Evolutionary conservation across 2,888 invertebrate species (phyloP).

Genomic region (Xestia c-nigrum): DNA sequence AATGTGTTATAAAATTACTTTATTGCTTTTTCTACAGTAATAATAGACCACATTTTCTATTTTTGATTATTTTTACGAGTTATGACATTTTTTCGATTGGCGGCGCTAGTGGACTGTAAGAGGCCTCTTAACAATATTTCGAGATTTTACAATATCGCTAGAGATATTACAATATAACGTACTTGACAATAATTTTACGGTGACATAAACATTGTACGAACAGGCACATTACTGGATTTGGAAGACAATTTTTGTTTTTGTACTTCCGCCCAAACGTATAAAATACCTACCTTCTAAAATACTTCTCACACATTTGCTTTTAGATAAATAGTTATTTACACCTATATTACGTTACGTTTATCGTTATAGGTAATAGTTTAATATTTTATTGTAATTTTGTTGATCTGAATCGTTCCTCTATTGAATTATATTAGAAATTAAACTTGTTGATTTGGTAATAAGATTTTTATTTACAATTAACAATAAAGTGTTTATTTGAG

Average conservation of each 20-base stretch:
- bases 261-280: background rate
- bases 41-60: too few species aligned
- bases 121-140: too few species aligned
- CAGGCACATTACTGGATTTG: background rate
- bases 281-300: background rate
- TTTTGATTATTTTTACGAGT: too few species aligned
- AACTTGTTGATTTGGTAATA: conserved; percentile 21
- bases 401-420: background rate
- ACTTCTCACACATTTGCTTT: conserved; percentile 5
- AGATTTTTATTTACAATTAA: conserved; percentile 53
- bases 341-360: conserved; percentile 8
- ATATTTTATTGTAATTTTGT: conserved; percentile 15
- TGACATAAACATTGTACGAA: too few species aligned
- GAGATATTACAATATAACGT: too few species aligned
- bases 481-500: conserved; percentile 26
- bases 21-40: too few species aligned
- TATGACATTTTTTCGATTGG: too few species aligned
- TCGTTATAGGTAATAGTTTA: background rate
- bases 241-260: background rate
- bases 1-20: too few species aligned
- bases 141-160: too few species aligned
- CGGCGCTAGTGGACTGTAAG: too few species aligned
- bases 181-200: too few species aligned
- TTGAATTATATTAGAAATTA: conserved; percentile 31
- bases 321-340: conserved; percentile 18